phyloP scores from a whole-genome alignment of 2,113 vertebrate genomes.

The Otocyon megalotis region DNA sequence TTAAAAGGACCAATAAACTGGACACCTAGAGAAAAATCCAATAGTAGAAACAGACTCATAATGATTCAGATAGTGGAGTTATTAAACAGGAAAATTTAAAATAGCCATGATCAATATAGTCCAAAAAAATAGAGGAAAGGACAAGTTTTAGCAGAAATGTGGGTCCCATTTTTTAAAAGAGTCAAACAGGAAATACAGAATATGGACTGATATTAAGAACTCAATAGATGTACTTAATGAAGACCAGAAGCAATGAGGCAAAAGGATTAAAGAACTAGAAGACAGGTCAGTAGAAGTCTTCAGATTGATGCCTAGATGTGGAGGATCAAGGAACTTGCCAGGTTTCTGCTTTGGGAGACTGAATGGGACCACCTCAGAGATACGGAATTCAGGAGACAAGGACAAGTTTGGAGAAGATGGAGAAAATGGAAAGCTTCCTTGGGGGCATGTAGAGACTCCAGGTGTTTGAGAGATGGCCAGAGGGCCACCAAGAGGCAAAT shows the following conservation, averaged over 20 bases:
- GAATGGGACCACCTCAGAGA: neutral
- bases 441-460: neutral
- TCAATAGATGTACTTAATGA: neutral
- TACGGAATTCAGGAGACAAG: neutral
- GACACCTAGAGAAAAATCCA: slow-evolving; percentile 8
- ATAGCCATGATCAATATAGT: neutral
- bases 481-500: neutral
- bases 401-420: neutral
- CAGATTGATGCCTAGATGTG: neutral
- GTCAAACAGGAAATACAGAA: slow-evolving; percentile 32
- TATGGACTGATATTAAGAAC: neutral
- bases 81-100: neutral
- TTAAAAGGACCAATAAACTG: neutral
- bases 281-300: neutral
- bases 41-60: neutral
- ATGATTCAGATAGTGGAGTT: neutral
- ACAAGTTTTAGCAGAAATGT: neutral
- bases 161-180: neutral
- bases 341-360: neutral
- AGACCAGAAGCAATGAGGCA: neutral
- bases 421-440: neutral
- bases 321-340: neutral
- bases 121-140: neutral
- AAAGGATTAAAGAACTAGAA: neutral
- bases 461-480: neutral